phyloP scores from a whole-genome alignment of 2,113 vertebrate genomes.

The Machaerirhynchus nigripectus region DNA sequence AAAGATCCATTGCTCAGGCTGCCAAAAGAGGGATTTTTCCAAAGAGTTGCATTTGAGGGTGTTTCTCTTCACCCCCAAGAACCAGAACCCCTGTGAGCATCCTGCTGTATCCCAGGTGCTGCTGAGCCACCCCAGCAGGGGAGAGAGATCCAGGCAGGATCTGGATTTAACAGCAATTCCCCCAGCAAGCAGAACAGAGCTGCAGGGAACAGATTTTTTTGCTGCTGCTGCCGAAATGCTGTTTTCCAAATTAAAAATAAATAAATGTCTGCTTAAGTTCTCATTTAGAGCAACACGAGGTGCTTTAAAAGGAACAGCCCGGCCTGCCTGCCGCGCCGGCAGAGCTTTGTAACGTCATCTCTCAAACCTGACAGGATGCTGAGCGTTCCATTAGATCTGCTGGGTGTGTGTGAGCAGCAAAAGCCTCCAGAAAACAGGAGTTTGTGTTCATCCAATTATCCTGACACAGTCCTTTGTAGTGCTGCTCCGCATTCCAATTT shows the following conservation, averaged over 20 bases:
- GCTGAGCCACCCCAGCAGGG: background rate
- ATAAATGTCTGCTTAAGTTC: constrained; percentile 19
- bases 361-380: constrained; percentile 12
- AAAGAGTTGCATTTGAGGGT: accelerated
- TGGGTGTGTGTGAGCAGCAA: background rate
- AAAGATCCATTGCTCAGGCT: accelerated
- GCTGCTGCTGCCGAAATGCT: background rate
- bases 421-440: background rate
- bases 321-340: background rate
- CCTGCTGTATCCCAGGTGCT: background rate
- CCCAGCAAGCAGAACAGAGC: background rate
- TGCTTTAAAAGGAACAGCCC: background rate
- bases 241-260: constrained; percentile 35
- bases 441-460: constrained; percentile 31
- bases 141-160: background rate
- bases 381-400: constrained; percentile 37
- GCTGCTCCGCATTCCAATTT: background rate
- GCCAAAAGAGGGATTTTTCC: background rate
- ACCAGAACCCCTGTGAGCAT: background rate
- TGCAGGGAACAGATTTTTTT: background rate
- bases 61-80: background rate
- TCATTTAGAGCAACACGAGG: background rate
- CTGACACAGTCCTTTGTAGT: constrained; percentile 8
- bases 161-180: background rate
- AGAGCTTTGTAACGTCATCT: constrained; percentile 30